phyloP scores from a whole-genome alignment of 2,888 invertebrate genomes.

The Pandemis corylana region DNA sequence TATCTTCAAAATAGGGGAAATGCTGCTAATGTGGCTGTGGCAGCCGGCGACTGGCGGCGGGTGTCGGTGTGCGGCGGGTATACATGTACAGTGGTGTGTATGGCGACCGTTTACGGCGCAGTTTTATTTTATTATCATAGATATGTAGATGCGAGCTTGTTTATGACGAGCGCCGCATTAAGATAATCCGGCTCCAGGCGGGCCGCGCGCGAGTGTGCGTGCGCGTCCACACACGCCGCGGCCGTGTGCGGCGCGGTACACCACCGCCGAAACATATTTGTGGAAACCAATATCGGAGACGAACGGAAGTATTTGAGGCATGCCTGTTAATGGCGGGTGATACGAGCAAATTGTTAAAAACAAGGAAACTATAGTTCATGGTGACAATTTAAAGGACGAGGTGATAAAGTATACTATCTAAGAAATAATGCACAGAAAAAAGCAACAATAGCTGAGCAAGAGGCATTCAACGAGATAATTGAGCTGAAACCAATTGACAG shows the following conservation, averaged over 20 bases:
- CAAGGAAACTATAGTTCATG: too few species aligned
- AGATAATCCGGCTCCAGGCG: slow-evolving; percentile 7
- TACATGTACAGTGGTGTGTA: background rate
- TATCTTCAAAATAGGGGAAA: background rate
- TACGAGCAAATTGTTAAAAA: too few species aligned
- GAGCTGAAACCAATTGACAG: too few species aligned
- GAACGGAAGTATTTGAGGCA: too few species aligned
- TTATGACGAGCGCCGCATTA: slow-evolving; percentile 24
- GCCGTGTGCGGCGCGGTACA: background rate
- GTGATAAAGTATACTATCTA: too few species aligned
- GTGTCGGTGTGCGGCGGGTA: background rate
- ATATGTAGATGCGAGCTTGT: slow-evolving; percentile 38
- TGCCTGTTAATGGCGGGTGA: too few species aligned
- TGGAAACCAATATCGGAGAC: background rate
- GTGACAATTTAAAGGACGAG: too few species aligned
- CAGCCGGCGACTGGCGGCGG: too few species aligned
- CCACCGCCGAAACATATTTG: background rate
- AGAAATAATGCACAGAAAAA: too few species aligned
- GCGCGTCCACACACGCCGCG: background rate
- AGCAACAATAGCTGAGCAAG: too few species aligned
- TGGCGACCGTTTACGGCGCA: slow-evolving; percentile 8
- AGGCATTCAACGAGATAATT: too few species aligned
- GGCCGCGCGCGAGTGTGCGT: background rate
- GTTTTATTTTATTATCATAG: slow-evolving; percentile 35
- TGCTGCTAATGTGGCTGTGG: background rate